A percentile compares a stretch with the other conserved stretches of the same genome.
Evolutionary conservation across 2,888 invertebrate species (phyloP).

Genomic region (Biston betularia): DNA sequence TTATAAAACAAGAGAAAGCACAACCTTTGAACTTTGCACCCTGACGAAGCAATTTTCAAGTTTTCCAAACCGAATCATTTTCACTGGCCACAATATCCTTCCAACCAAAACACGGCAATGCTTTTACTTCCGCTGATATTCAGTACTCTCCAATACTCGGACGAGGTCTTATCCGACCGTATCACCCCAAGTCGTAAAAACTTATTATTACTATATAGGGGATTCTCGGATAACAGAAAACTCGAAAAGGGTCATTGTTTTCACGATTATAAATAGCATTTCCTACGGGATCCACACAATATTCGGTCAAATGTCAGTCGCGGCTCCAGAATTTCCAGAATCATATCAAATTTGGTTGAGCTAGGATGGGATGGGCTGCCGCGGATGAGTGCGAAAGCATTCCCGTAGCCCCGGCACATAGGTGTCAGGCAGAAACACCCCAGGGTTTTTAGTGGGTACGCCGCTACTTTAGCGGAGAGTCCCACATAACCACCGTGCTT

Average conservation of each 20-base stretch:
- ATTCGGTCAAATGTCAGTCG: not conserved
- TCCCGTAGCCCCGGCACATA: no score
- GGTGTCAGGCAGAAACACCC: no score
- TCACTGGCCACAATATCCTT: constrained; percentile 3
- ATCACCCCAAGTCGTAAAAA: constrained; percentile 23
- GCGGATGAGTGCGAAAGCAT: no score
- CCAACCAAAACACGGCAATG: constrained; percentile 12
- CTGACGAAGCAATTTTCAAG: constrained; percentile 5
- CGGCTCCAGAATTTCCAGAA: no score
- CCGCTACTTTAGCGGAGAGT: no score
- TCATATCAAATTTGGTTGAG: no score
- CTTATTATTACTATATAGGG: constrained; percentile 19
- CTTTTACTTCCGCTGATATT: constrained; percentile 16
- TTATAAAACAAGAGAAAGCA: not conserved
- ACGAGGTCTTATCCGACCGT: constrained; percentile 8
- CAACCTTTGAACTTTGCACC: constrained; percentile 8
- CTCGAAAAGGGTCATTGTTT: not conserved
- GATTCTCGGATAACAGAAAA: constrained; percentile 4
- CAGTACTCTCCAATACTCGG: constrained; percentile 7
- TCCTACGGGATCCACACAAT: not conserved
- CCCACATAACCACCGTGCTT: no score
- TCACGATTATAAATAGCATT: not conserved
- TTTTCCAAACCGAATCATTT: not conserved
- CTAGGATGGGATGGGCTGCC: no score
- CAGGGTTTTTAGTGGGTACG: no score